Conservation (phyloP, 2,888 invertebrate genomes). For the Blastobasis lacticolella region DNA sequence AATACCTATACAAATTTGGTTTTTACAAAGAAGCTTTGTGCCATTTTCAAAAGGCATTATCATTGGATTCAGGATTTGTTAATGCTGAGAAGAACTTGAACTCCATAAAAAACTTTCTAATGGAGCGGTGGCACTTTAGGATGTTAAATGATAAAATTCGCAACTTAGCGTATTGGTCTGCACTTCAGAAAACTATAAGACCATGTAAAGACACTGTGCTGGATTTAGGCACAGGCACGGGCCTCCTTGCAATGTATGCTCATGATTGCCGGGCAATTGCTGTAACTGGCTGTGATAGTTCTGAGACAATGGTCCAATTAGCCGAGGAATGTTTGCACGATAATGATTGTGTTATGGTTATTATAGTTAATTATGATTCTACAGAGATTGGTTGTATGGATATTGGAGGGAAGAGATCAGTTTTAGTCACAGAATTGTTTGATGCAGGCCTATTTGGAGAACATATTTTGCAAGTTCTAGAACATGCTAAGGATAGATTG, state of each 20-base stretch:
- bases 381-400: conserved; percentile 66
- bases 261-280: conserved; percentile 63
- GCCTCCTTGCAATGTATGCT: conserved; percentile 81
- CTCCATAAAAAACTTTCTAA: conserved; percentile 78
- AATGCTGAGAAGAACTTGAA: conserved; percentile 79
- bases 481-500: conserved; percentile 80
- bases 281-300: conserved; percentile 81
- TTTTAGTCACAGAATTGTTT: conserved; percentile 85
- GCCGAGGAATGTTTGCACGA: conserved; percentile 57
- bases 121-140: conserved; percentile 87
- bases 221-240: conserved; percentile 86
- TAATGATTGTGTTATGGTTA: conserved; percentile 67
- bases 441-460: conserved; percentile 88
- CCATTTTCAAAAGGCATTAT: conserved; percentile 72
- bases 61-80: conserved; percentile 63
- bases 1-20: conserved; percentile 65
- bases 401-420: conserved; percentile 71
- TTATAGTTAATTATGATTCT: conserved; percentile 75
- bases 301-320: conserved; percentile 76
- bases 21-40: conserved; percentile 71
- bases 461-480: conserved; percentile 76
- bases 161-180: conserved; percentile 78
- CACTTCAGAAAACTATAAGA: conserved; percentile 73
- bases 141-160: conserved; percentile 85
- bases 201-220: conserved; percentile 68